Conservation (phyloP, 2,797 vertebrate species). For the Nothura maculosa region DNA sequence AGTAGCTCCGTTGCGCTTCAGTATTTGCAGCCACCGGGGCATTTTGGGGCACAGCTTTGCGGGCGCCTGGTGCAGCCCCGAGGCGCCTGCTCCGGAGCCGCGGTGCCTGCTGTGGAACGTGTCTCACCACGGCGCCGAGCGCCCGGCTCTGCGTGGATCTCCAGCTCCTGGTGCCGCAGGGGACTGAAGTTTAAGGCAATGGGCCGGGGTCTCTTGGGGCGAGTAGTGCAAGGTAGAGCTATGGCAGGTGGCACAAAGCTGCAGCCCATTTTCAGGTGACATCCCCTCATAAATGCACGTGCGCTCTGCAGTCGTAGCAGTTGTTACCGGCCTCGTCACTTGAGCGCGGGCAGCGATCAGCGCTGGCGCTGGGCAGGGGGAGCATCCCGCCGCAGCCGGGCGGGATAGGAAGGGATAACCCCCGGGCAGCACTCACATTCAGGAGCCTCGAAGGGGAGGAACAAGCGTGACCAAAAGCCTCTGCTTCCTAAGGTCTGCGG, state of each 20-base stretch:
- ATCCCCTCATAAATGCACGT: not conserved
- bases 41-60: not conserved
- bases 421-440: not conserved
- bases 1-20: not conserved
- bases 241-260: not conserved
- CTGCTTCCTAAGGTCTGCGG: not conserved
- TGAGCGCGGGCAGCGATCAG: no score
- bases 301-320: not conserved
- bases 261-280: not conserved
- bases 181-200: not conserved
- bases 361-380: not conserved
- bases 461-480: not conserved
- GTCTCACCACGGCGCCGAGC: no score
- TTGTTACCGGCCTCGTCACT: not conserved
- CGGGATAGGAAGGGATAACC: not conserved
- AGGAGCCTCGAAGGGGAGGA: not conserved
- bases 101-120: no score
- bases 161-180: no score
- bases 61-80: not conserved
- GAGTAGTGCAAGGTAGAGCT: no score
- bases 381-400: no score
- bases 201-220: not conserved
- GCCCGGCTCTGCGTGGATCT: not conserved
- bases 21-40: not conserved
- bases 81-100: slow-evolving; percentile 46